Evolutionary conservation across 2,113 vertebrate species (phyloP).

Genomic region (Rhizomys pruinosus): DNA sequence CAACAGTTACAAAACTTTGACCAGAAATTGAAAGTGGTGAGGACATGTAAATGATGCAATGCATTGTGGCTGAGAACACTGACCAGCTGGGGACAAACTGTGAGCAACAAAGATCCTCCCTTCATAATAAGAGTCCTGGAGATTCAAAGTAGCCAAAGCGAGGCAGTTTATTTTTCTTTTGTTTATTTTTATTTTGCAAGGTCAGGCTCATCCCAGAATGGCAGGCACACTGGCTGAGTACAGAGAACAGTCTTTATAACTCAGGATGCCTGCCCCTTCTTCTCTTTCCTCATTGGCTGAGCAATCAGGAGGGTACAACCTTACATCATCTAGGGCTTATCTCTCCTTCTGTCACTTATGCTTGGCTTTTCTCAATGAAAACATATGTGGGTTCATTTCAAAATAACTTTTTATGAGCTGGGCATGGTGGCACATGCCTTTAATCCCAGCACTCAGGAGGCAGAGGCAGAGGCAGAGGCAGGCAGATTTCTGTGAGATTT

Average conservation of each 20-base stretch:
- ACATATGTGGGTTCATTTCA: not conserved
- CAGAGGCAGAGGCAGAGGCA: too few species aligned
- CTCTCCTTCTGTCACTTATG: not conserved
- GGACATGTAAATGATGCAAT: not conserved
- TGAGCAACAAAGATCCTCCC: not conserved
- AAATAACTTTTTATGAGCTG: too few species aligned
- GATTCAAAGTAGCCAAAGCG: not conserved
- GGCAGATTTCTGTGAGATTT: too few species aligned
- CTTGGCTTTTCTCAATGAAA: not conserved
- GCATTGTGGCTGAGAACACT: not conserved
- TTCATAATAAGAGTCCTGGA: not conserved
- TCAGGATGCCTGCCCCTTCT: too few species aligned
- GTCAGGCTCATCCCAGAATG: not conserved
- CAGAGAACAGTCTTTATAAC: not conserved
- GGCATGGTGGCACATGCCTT: too few species aligned
- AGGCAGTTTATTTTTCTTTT: not conserved
- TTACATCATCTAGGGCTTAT: not conserved
- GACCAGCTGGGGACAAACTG: not conserved
- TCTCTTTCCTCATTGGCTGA: not conserved
- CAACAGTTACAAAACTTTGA: not conserved
- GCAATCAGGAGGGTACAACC: not conserved
- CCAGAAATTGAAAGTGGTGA: not conserved
- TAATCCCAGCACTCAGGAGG: too few species aligned
- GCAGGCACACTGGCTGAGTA: not conserved
- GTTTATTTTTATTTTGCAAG: not conserved